These are phyloP conservation scores for Neoarius graeffei DNA, from an alignment of 2,113 vertebrate species.

Conservation along the genomic window DNA sequence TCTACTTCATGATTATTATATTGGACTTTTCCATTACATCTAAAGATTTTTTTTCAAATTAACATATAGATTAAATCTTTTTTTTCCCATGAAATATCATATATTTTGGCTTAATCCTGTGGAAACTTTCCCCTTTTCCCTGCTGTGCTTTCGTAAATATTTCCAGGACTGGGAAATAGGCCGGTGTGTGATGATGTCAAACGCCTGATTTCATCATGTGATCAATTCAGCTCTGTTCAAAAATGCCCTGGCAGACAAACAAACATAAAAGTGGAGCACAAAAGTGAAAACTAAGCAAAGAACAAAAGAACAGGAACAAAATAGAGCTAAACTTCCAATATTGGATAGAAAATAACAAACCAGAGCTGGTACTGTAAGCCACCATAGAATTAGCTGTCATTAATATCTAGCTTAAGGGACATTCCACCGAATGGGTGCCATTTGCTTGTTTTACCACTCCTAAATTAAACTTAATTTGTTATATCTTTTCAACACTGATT, in stretches of 20 bases:
- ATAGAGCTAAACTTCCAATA: conserved; percentile 7
- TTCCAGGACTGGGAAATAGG: background rate
- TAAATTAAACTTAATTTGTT: too few species aligned
- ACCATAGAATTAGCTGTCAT: background rate
- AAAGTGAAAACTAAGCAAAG: conserved; percentile 22
- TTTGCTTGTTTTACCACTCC: too few species aligned
- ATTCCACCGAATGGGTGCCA: too few species aligned
- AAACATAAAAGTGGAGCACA: conserved; percentile 10
- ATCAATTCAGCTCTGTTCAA: background rate
- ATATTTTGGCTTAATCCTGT: background rate
- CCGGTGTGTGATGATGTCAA: background rate
- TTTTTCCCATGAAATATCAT: background rate
- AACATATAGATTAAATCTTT: conserved; percentile 30
- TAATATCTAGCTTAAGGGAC: conserved; percentile 13
- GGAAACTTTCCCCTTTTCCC: background rate
- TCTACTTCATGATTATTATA: conserved; percentile 13
- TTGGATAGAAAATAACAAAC: background rate
- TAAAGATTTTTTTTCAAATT: conserved; percentile 4
- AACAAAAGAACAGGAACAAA: conserved; percentile 1
- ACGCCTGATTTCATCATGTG: conserved; percentile 4
- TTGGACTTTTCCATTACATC: conserved; percentile 14
- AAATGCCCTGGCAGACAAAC: background rate
- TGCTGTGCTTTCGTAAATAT: background rate
- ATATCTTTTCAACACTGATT: too few species aligned
- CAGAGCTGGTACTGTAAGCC: background rate